Base-by-base conservation (phyloP, 2,113 vertebrate genomes). In the Poeciliopsis turrubarensis region DNA sequence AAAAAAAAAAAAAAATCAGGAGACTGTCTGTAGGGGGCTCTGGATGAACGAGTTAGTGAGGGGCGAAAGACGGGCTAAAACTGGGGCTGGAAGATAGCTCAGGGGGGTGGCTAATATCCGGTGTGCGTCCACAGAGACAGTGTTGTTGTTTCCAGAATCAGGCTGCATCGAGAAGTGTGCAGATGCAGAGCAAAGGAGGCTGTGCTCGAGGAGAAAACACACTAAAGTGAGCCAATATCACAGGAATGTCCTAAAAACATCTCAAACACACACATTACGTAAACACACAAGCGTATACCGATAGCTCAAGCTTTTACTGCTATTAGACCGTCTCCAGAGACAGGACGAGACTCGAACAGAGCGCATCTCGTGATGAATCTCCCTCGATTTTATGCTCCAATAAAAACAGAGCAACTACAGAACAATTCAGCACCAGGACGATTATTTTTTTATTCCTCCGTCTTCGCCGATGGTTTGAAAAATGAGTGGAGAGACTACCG, bases 81-180 rank as follows among this genome's bases (percentile, higher is more conserved):
- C 60, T 60, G 25, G 77, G 69, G 61, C 13, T 31, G 61, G 61
- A 30, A 30, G 60, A 62, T 30, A 30, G 27, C 29, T 62, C 27
- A 31, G 14, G 71, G 67, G 25, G 64, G 60, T 73, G 77, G 34
- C 22, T 84, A 82, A 83, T 92, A 82, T 85, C 76, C 70, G 65
- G 73, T 87, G 75, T 80, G 78, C 54, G 51, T 76, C 86, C 85
- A 83, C 79, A 80, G 82, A 80, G 77, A 76, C 79, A 7, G 37
- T 19, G 70, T 37, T 81, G 80, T 73, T 83, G 82, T 81, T 74
- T 78, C 78, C 85, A 74, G 68, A 75, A 66, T 71, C 70, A 77
- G 73, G 68, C 75, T 66, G 70, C 82, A 85, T 80, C 77, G 67
- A 86, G 67, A 61, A 80, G 22, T 57, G 51, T n/a, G 51, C 51